Evolutionary conservation across 2,113 vertebrate genomes (phyloP).

Genomic region (Pelvicachromis taeniatus): DNA sequence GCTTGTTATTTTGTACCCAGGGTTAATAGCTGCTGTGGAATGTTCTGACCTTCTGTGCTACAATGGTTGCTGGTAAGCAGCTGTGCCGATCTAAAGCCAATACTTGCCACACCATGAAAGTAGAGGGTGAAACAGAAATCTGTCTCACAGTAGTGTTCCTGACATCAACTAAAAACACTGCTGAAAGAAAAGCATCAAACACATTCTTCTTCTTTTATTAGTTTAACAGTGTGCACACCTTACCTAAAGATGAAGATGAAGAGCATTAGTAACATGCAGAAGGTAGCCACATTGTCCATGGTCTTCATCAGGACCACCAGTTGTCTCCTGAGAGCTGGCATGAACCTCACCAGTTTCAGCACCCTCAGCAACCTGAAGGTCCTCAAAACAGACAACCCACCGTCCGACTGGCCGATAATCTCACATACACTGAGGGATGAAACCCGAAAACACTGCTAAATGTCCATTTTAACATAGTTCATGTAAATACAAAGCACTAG

Average conservation of each 20-base stretch:
- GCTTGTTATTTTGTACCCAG: slow-evolving; percentile 13
- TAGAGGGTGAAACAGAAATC: not conserved
- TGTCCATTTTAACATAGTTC: not conserved
- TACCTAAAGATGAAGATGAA: slow-evolving; percentile 99
- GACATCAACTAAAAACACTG: not conserved
- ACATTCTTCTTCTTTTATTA: not conserved
- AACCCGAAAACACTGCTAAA: not conserved
- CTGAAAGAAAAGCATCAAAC: not conserved
- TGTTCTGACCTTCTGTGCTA: not conserved
- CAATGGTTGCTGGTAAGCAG: not conserved
- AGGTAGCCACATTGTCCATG: slow-evolving; percentile 98
- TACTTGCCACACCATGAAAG: not conserved
- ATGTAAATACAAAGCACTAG: rapidly evolving
- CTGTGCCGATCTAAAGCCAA: not conserved
- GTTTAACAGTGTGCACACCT: not conserved
- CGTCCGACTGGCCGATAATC: slow-evolving; percentile 90
- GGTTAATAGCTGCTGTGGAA: not conserved
- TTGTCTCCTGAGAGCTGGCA: slow-evolving; percentile 91
- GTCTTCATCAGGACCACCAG: slow-evolving; percentile 98
- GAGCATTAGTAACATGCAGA: slow-evolving; percentile 98
- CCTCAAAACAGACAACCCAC: slow-evolving; percentile 88
- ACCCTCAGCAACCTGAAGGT: slow-evolving; percentile 93
- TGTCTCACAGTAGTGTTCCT: not conserved
- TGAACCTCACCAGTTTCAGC: slow-evolving; percentile 94
- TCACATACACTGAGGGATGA: slow-evolving; percentile 84